Base-by-base conservation (phyloP, 2,113 vertebrate genomes). In the Peromyscus polionotus region DNA sequence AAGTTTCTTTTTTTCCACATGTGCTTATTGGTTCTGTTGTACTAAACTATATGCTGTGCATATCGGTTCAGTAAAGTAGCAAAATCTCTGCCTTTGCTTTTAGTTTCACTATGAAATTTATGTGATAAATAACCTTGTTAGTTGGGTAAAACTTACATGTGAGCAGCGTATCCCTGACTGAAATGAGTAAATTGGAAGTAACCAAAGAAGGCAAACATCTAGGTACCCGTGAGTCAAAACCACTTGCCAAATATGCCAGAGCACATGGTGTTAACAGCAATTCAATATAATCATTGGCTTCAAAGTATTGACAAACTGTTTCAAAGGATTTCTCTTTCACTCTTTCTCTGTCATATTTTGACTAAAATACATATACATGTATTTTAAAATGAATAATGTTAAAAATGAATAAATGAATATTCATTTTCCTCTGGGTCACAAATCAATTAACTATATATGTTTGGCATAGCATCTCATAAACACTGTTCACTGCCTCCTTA, bases 301-400 rank as follows among this genome's bases (percentile, higher is more conserved):
- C 63, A 8, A 97, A 84, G 42, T 88, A 42, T 76, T 57, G 33
- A 90, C n/a, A 73, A 39, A 17, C 14, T 91, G 92, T 91, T 85
- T 48, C 80, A 93, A 94, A 57, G 42, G 45, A 63, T 61, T n/a
- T 61, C 39, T 33, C 42, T 24, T 68, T 33, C 6, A n/a, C 54
- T 11, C 22, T 48, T 20, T 28, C 12, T 80, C 28, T 67, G 19
- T 51, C 84, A 87, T 4, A 8, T 68, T 84, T 92, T 95, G 13
- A 6, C 16, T 45, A n/a, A 0, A 31, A 31, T 92, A 28, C 16
- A 48, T 33, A 3, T 68, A 13, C 51, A 65, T 28, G 51, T 51
- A 51, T 51, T 51, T 51, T 51, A 10, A 51, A 51, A 51, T 51
- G 8, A 51, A 51, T 51, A 51, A 51, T 51, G 51, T 65, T 59